Conservation (phyloP, 2,113 vertebrate genomes). For the Ophiodon elongatus region DNA sequence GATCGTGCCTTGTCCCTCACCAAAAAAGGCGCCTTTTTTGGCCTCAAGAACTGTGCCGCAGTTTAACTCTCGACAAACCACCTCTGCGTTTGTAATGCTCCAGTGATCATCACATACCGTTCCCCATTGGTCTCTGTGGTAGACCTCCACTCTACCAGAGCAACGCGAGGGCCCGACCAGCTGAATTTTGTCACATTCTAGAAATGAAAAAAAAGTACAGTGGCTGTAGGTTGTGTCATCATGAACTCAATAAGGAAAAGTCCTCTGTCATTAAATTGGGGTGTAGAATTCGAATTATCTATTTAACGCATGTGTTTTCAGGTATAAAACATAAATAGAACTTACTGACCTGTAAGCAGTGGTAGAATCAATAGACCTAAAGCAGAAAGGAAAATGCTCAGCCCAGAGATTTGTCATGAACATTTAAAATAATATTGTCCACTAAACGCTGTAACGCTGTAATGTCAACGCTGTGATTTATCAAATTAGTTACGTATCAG, state of each 20-base stretch:
- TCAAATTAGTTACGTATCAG: background rate
- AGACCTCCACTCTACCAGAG: conserved; percentile 73
- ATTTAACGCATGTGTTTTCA: background rate
- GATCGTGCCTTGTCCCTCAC: conserved; percentile 60
- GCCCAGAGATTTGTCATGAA: background rate
- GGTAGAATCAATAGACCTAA: conserved; percentile 66
- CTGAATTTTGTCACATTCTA: conserved; percentile 63
- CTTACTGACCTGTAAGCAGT: conserved; percentile 63
- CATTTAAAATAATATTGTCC: background rate
- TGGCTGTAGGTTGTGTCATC: background rate
- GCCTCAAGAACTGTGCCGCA: conserved; percentile 66
- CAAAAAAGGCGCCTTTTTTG: conserved; percentile 56
- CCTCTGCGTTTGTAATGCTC: conserved; percentile 59
- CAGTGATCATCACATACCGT: conserved; percentile 77
- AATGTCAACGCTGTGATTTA: background rate
- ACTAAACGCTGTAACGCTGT: background rate
- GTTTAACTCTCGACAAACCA: conserved; percentile 66
- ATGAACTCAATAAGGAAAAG: background rate
- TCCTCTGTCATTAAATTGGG: background rate
- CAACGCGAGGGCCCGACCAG: conserved; percentile 65
- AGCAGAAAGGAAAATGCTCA: conserved; percentile 17
- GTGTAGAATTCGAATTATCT: background rate
- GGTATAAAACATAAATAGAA: background rate
- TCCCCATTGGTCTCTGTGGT: conserved; percentile 58
- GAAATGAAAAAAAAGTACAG: background rate